A percentile compares a stretch with the other conserved stretches of the same genome.
phyloP scores from a whole-genome alignment of 2,888 invertebrate species.

The Neoaliturus tenellus region DNA sequence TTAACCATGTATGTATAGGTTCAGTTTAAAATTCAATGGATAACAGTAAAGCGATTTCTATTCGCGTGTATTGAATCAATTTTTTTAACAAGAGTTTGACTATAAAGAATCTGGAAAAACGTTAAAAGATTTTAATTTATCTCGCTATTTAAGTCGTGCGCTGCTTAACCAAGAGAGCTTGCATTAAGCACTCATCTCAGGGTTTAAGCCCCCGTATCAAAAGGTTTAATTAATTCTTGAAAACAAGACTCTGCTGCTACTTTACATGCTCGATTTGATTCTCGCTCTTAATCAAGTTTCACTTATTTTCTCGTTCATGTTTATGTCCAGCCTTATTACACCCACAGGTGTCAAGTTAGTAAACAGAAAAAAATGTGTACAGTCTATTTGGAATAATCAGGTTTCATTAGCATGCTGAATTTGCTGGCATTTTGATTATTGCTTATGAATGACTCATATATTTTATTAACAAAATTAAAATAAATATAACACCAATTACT shows the following conservation, averaged over 20 bases:
- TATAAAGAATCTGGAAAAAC: background rate
- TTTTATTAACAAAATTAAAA: too few relatives aligned
- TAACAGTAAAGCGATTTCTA: too few relatives aligned
- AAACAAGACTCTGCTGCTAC: background rate
- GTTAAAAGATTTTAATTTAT: background rate
- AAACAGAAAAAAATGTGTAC: too few relatives aligned
- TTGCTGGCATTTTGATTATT: too few relatives aligned
- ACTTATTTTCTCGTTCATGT: background rate
- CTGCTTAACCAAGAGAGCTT: background rate
- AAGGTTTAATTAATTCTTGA: conserved; percentile 14
- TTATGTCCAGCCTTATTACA: background rate
- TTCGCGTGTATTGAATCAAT: too few relatives aligned
- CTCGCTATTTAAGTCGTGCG: background rate
- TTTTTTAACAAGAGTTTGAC: background rate
- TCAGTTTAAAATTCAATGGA: too few relatives aligned
- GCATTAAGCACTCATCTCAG: conserved; percentile 6
- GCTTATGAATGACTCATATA: too few relatives aligned
- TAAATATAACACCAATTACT: too few relatives aligned
- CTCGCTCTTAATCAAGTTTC: background rate
- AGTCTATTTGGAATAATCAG: too few relatives aligned
- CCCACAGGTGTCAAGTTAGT: background rate
- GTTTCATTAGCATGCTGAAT: too few relatives aligned
- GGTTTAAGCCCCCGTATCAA: background rate
- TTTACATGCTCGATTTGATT: background rate
- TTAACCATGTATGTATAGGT: too few relatives aligned